Evolutionary conservation across 2,113 vertebrate species (phyloP).

Genomic region (Psittacula cyanocephala): DNA sequence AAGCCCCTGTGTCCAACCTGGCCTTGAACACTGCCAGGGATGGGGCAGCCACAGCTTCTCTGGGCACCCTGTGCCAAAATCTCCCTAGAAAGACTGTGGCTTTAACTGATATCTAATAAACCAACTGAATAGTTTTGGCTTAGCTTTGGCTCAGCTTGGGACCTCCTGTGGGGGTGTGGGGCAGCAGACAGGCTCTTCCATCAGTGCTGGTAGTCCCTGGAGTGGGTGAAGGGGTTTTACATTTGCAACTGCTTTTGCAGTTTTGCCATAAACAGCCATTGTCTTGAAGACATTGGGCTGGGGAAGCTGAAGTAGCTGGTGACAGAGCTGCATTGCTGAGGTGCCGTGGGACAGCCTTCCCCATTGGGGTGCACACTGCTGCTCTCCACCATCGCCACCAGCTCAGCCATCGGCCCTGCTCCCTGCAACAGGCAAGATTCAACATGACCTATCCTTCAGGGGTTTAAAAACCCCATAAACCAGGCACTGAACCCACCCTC

Average conservation of each 20-base stretch:
- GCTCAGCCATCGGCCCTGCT: neutral
- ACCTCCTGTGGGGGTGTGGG: neutral
- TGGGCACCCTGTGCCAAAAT: neutral
- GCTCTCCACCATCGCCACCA: rapidly evolving
- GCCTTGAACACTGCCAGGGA: no score
- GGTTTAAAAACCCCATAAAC: neutral
- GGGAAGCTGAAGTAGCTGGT: neutral
- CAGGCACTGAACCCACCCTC: neutral
- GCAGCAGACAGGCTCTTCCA: neutral
- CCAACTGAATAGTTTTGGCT: neutral
- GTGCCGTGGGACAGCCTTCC: rapidly evolving
- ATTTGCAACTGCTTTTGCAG: neutral
- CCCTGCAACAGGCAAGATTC: neutral
- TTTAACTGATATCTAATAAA: neutral
- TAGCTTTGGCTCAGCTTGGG: neutral
- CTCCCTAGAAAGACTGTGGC: neutral
- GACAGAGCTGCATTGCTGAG: rapidly evolving
- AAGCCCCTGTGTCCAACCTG: no score
- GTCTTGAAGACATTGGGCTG: rapidly evolving
- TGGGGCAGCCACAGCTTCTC: no score
- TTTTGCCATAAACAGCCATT: neutral
- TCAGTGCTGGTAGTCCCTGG: neutral
- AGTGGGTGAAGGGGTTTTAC: rapidly evolving
- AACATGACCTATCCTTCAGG: rapidly evolving
- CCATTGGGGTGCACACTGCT: rapidly evolving